These are phyloP conservation scores for Limnodromus scolopaceus DNA, from an alignment of 2,797 vertebrate genomes.

Conservation along the genomic window DNA sequence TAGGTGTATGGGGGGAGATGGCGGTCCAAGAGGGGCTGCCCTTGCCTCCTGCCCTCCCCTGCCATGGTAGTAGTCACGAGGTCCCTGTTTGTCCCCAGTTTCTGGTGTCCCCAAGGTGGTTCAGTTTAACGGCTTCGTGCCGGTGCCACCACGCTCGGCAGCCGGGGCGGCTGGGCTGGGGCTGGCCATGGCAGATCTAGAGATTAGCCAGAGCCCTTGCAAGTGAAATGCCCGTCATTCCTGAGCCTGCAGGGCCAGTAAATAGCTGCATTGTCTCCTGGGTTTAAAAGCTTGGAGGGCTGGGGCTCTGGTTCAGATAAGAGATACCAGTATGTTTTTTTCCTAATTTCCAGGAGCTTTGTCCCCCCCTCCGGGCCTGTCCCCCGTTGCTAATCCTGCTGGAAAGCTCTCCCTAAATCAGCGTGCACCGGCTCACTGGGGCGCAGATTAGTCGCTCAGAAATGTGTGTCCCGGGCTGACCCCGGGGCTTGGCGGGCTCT, in stretches of 20 bases:
- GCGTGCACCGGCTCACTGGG: neutral
- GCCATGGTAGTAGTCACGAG: rapidly evolving
- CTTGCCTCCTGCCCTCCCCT: neutral
- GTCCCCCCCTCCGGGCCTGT: neutral
- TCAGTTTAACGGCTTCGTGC: rapidly evolving
- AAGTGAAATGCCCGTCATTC: slow-evolving; percentile 43
- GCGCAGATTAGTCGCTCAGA: neutral
- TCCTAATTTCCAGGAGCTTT: slow-evolving; percentile 49
- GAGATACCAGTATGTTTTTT: neutral
- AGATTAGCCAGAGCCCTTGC: slow-evolving; percentile 60
- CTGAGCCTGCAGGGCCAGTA: slow-evolving; percentile 24
- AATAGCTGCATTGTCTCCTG: slow-evolving; percentile 56
- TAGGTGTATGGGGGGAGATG: slow-evolving; percentile 47
- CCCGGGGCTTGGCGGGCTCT: neutral
- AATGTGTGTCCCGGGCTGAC: neutral
- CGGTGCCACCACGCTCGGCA: rapidly evolving
- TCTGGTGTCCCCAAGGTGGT: neutral
- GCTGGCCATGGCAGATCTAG: neutral
- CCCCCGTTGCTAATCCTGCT: slow-evolving; percentile 20
- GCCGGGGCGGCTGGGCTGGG: neutral
- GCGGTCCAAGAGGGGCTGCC: rapidly evolving
- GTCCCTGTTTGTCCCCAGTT: neutral
- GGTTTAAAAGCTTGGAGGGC: neutral
- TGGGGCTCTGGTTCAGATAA: slow-evolving; percentile 37
- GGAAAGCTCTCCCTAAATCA: slow-evolving; percentile 23